These are phyloP conservation scores for Leptopilina drosophilae DNA, from an alignment of 2,888 invertebrate genomes.

Conservation along the genomic window DNA sequence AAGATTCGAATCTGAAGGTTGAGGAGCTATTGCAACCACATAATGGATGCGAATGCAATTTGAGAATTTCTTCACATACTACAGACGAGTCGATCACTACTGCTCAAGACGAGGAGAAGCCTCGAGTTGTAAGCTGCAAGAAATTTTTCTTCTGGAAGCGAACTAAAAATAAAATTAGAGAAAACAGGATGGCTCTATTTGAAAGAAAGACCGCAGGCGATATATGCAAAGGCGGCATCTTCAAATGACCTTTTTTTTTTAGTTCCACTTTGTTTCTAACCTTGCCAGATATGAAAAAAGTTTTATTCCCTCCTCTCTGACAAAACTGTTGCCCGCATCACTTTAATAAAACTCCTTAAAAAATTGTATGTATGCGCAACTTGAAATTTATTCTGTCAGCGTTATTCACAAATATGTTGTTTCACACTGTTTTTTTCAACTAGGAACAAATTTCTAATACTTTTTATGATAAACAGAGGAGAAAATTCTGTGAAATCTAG, in stretches of 20 bases:
- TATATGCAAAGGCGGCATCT: conserved; percentile 18
- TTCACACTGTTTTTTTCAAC: neutral
- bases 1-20: conserved; percentile 18
- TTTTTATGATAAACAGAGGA: too few species aligned
- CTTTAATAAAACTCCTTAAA: conserved; percentile 28
- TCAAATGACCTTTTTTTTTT: conserved; percentile 10
- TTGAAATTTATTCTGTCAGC: neutral
- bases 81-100: neutral
- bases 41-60: conserved; percentile 32
- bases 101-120: neutral
- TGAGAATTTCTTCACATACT: conserved; percentile 14
- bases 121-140: neutral
- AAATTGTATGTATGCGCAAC: neutral
- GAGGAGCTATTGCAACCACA: conserved; percentile 1
- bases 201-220: conserved; percentile 23
- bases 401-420: too few species aligned
- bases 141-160: conserved; percentile 16
- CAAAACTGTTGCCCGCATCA: neutral
- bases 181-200: conserved; percentile 7
- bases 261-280: conserved; percentile 22
- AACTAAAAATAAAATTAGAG: conserved; percentile 37
- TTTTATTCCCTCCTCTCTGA: conserved; percentile 23
- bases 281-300: conserved; percentile 28
- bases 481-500: too few species aligned
- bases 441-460: neutral